phyloP scores from a whole-genome alignment of 2,797 vertebrate genomes.

The Bradypus variegatus region DNA sequence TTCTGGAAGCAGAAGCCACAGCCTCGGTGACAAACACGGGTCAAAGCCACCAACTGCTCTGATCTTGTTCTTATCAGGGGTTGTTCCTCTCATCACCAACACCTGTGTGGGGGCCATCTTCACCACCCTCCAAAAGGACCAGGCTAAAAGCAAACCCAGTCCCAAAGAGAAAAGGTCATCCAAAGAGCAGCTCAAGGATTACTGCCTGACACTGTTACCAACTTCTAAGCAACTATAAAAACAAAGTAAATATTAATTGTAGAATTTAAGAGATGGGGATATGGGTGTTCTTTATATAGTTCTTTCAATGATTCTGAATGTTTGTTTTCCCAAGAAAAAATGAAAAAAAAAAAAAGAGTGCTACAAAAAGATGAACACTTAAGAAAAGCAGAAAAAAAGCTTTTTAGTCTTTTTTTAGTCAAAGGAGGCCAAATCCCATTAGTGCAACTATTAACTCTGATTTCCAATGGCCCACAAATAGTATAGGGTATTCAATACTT shows the following conservation, averaged over 20 bases:
- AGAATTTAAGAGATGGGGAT: background rate
- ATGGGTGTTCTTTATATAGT: background rate
- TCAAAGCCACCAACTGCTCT: background rate
- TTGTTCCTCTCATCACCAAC: background rate
- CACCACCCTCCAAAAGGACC: background rate
- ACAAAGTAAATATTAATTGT: background rate
- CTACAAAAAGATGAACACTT: background rate
- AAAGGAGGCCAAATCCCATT: background rate
- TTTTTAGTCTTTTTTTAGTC: background rate
- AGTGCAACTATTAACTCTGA: background rate
- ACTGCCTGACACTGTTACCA: background rate
- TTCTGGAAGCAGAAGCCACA: background rate
- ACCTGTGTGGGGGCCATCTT: background rate
- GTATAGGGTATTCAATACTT: background rate
- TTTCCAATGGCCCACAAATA: background rate
- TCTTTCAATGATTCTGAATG: background rate
- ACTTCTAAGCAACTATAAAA: background rate
- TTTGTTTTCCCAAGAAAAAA: slow-evolving; percentile 16
- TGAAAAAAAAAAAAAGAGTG: background rate
- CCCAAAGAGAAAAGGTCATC: background rate
- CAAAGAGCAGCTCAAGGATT: background rate
- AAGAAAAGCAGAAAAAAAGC: background rate
- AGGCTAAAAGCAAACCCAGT: background rate
- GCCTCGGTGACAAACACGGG: background rate
- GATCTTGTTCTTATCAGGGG: background rate